Evolutionary conservation across 2,888 invertebrate genomes (phyloP).

Genomic region (Melanchra persicariae): DNA sequence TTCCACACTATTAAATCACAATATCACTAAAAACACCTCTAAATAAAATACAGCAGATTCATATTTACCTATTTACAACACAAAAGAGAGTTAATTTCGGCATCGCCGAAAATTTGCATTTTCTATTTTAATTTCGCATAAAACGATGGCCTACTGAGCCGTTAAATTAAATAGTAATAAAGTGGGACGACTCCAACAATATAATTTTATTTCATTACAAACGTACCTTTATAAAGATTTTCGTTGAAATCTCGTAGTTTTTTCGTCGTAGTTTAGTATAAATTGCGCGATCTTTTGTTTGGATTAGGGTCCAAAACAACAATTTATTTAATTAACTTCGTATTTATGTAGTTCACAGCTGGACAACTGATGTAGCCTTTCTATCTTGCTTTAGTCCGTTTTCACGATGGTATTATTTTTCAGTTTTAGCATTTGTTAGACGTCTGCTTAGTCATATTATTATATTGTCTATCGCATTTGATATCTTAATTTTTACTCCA

Average conservation of each 20-base stretch:
- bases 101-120: slow-evolving; percentile 14
- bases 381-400: not conserved
- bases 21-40: not conserved
- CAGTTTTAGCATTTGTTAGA: not conserved
- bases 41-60: not conserved
- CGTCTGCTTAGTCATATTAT: not conserved
- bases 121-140: slow-evolving; percentile 45
- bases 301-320: slow-evolving; percentile 32
- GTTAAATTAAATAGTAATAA: slow-evolving; percentile 53
- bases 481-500: not conserved
- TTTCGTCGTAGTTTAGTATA: slow-evolving; percentile 14
- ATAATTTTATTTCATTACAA: slow-evolving; percentile 52
- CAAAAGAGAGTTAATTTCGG: slow-evolving; percentile 35
- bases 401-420: not conserved
- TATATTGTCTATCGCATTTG: not conserved
- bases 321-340: slow-evolving; percentile 14
- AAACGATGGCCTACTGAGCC: slow-evolving; percentile 27
- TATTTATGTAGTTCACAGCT: slow-evolving; percentile 25
- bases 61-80: not conserved
- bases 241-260: slow-evolving; percentile 18
- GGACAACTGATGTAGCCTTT: slow-evolving; percentile 2
- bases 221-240: slow-evolving; percentile 31
- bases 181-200: slow-evolving; percentile 40
- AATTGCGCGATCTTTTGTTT: slow-evolving; percentile 38
- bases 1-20: not conserved